phyloP scores from a whole-genome alignment of 2,888 invertebrate genomes.

The Lycocerus yunnanus region DNA sequence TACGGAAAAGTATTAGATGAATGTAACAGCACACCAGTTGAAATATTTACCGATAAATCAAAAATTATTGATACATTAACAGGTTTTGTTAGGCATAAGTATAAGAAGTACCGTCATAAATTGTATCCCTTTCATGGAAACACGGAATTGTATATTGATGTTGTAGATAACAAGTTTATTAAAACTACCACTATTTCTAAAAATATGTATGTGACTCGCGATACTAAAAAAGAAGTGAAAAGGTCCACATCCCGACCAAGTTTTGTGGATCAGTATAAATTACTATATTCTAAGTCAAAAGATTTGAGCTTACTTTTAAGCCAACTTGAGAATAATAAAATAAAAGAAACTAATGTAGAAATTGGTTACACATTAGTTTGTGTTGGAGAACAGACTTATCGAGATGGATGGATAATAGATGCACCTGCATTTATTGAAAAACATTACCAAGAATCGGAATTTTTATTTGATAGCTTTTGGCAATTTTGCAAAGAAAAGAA shows the following conservation, averaged over 20 bases:
- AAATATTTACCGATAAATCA: neutral
- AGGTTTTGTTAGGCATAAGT: conserved; percentile 10
- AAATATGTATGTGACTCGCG: conserved; percentile 21
- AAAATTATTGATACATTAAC: conserved; percentile 6
- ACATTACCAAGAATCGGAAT: conserved; percentile 7
- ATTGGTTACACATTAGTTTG: conserved; percentile 18
- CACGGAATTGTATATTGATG: conserved; percentile 12
- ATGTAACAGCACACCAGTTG: conserved; percentile 9
- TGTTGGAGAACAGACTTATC: conserved; percentile 8
- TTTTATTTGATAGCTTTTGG: conserved; percentile 22
- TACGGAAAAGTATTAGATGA: conserved; percentile 12
- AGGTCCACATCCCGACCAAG: neutral
- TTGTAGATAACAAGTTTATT: conserved; percentile 7
- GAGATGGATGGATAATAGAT: conserved; percentile 17
- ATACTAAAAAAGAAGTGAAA: conserved; percentile 25
- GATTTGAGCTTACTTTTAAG: conserved; percentile 1
- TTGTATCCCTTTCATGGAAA: conserved; percentile 23
- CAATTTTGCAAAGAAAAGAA: conserved; percentile 18
- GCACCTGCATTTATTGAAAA: conserved; percentile 13
- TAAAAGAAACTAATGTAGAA: conserved; percentile 16
- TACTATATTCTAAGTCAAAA: neutral
- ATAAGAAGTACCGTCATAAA: conserved; percentile 2
- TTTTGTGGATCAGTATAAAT: neutral
- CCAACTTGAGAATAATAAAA: conserved; percentile 5
- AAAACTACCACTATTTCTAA: neutral